Base-by-base conservation (phyloP, 2,797 vertebrate genomes). In the Uromys caudimaculatus region DNA sequence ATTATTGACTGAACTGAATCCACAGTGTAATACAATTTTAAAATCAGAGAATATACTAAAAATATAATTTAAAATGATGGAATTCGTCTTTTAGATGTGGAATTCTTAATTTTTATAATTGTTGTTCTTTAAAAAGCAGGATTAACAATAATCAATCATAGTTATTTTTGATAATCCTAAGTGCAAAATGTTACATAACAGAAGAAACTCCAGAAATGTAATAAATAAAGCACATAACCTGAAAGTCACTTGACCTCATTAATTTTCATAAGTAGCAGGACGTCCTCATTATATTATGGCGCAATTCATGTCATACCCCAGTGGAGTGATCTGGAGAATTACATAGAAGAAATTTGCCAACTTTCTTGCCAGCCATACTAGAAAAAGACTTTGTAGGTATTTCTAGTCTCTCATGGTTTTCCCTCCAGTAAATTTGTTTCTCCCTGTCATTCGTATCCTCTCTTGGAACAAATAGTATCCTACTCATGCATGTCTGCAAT, bases 401-500 rank as follows among this genome's bases (percentile, higher is more conserved):
- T 95, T 87, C 64, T 93, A 88, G 88, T 87, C 7, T 89, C 71
- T 88, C n/a, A 82, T 69, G 38, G 17, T 93, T 94, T 67, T 60
- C 17, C 4, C 54, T 60, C 3, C 4, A 73, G 38, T 77, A 14
- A 90, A 71, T 73, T 73, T 75, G 9, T 62, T 58, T 21, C 32
- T 12, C 16, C 27, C 14, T 32, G 7, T 6, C 21, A 77, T 77
- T 44, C 35, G 56, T 58, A 60, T 76, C 38, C 44, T 77, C 14
- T 64, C 13, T 87, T 24, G 24, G 19, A 88, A n/a, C 24, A 96
- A 87, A 81, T 3, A 75, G 32, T 9, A 13, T 89, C 32, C 85
- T 75, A 77, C 6, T 3, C 69, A 7, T 29, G n/a, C 19, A 73
- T 58, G 5, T 56, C 35, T 92, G 17, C 29, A 95, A 47, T 41